These are phyloP conservation scores for Jordanella pulchra DNA, from an alignment of 2,797 vertebrate genomes.

Conservation along the genomic window DNA sequence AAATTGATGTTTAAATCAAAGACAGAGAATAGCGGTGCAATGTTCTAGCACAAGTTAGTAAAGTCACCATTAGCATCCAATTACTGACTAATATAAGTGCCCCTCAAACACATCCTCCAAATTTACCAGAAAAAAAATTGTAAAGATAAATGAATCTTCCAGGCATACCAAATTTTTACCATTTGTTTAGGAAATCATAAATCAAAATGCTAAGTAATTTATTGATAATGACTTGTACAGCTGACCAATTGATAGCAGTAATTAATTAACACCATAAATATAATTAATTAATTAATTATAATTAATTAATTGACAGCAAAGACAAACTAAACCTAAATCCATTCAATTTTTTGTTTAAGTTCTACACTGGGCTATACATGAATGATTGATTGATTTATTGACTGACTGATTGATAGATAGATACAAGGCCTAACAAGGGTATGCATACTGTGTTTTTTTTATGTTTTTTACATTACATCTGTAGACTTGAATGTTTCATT, in stretches of 20 bases:
- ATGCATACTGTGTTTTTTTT: neutral
- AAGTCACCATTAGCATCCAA: conserved; percentile 77
- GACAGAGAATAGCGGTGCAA: conserved; percentile 43
- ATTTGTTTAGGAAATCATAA: conserved; percentile 60
- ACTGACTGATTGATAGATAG: conserved; percentile 3
- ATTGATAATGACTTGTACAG: conserved; percentile 35
- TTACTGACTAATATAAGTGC: conserved; percentile 74
- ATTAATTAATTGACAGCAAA: neutral
- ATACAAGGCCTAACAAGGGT: neutral
- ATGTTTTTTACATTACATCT: neutral
- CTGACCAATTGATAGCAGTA: conserved; percentile 38
- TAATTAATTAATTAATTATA: too few species aligned
- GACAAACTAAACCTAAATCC: conserved; percentile 8
- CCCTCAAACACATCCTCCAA: conserved; percentile 76
- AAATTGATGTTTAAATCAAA: conserved; percentile 79
- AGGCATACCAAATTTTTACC: conserved; percentile 64
- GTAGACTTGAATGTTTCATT: neutral
- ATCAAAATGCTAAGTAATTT: conserved; percentile 62
- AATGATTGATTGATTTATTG: conserved; percentile 4
- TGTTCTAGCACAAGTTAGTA: conserved; percentile 64
- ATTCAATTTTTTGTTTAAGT: conserved; percentile 12
- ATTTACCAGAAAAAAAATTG: conserved; percentile 73
- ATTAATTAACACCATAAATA: too few species aligned
- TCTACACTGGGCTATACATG: conserved; percentile 16
- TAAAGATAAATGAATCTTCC: conserved; percentile 70